Conservation (phyloP, 1,140 invertebrate species). For the Monochamus saltuarius region DNA sequence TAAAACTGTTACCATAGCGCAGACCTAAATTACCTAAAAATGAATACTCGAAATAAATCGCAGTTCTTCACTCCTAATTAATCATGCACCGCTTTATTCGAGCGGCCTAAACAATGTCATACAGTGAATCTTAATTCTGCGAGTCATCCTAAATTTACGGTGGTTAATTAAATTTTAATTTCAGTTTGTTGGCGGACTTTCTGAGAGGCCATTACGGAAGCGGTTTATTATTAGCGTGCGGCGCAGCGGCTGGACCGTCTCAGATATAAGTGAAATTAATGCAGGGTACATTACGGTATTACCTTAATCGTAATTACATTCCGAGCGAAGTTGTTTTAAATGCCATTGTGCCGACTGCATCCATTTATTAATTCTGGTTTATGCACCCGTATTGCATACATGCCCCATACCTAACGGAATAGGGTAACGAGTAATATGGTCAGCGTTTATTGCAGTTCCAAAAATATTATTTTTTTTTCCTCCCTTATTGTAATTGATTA, state of each 20-base stretch:
- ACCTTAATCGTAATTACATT: too few species aligned
- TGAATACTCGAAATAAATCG: constrained; percentile 21
- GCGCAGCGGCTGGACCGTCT: constrained; percentile 13
- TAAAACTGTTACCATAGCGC: too few species aligned
- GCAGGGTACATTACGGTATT: background rate
- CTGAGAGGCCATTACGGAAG: constrained; percentile 21
- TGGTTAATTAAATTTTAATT: constrained; percentile 48
- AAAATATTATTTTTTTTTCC: too few species aligned
- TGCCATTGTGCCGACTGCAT: too few species aligned
- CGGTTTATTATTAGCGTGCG: constrained; percentile 19
- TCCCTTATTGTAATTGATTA: too few species aligned
- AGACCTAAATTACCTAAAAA: too few species aligned
- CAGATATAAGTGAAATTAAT: constrained; percentile 21
- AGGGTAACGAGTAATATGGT: too few species aligned
- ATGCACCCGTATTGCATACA: too few species aligned
- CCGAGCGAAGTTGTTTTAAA: too few species aligned
- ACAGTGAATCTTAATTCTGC: constrained; percentile 46
- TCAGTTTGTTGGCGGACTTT: constrained; percentile 17
- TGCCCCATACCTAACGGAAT: too few species aligned
- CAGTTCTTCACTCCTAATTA: constrained; percentile 48
- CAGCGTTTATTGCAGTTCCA: too few species aligned
- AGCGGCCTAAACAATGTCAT: constrained; percentile 44
- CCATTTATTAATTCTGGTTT: too few species aligned
- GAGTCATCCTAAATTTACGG: constrained; percentile 42
- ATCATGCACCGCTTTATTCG: constrained; percentile 44